phyloP scores from a whole-genome alignment of 2,888 invertebrate species.

The Brachyptera putata region DNA sequence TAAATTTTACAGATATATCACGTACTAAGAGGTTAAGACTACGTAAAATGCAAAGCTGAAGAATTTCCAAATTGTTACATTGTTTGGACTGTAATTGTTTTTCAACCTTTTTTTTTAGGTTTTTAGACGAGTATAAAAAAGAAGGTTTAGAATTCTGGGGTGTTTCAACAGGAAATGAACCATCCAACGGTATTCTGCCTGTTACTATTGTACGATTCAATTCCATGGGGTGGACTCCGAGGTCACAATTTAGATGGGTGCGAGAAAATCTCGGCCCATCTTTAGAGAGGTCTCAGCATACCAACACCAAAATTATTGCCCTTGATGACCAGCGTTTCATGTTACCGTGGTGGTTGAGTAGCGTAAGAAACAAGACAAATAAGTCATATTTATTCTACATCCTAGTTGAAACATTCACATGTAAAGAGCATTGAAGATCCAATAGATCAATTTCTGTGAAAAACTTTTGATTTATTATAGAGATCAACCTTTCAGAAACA shows the following conservation, averaged over 20 bases:
- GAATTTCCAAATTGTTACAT: too few species aligned
- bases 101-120: too few species aligned
- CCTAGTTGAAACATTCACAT: too few species aligned
- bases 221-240: slow-evolving; percentile 70
- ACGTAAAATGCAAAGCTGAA: too few species aligned
- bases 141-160: slow-evolving; percentile 73
- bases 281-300: slow-evolving; percentile 55
- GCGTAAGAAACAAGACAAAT: slow-evolving; percentile 50
- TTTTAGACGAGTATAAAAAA: slow-evolving; percentile 69
- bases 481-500: too few species aligned
- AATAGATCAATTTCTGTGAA: too few species aligned
- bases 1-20: too few species aligned
- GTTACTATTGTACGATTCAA: slow-evolving; percentile 60
- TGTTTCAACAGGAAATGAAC: slow-evolving; percentile 85
- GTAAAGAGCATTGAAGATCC: too few species aligned
- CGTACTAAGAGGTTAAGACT: too few species aligned
- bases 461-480: too few species aligned
- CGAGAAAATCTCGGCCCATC: slow-evolving; percentile 69
- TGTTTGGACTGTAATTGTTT: too few species aligned
- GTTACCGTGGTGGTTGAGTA: slow-evolving; percentile 60
- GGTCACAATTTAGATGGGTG: slow-evolving; percentile 63
- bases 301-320: slow-evolving; percentile 62
- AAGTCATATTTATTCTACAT: too few species aligned
- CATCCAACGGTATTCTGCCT: slow-evolving; percentile 60
- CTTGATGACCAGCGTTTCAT: slow-evolving; percentile 70